Evolutionary conservation across 53 echinoderm and acorn worm genomes (phyloP).

Genomic region (Zoroaster sp.): DNA sequence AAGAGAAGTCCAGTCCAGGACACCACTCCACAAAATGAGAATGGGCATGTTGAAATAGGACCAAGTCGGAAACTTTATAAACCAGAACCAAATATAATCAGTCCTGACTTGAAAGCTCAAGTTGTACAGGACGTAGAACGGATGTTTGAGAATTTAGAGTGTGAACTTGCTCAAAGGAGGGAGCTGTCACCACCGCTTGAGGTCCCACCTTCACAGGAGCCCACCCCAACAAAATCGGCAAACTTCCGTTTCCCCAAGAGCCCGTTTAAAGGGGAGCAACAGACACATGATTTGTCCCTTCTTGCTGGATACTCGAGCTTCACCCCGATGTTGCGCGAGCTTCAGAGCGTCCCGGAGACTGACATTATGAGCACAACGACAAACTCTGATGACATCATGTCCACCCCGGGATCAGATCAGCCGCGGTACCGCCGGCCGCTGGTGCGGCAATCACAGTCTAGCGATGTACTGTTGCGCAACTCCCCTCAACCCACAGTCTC

Average conservation of each 20-base stretch:
- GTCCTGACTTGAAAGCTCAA: constrained; percentile 56
- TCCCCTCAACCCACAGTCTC: constrained; percentile 42
- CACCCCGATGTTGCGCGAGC: constrained; percentile 80
- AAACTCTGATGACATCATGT: constrained; percentile 57
- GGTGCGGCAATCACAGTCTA: constrained; percentile 58
- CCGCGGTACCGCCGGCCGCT: constrained; percentile 46
- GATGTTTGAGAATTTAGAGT: constrained; percentile 92
- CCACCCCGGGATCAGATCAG: constrained; percentile 35
- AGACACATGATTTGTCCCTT: constrained; percentile 87
- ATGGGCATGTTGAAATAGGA: neutral
- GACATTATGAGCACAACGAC: constrained; percentile 63
- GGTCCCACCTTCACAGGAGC: constrained; percentile 29
- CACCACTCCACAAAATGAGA: neutral
- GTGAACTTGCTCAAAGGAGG: constrained; percentile 70
- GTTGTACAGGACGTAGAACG: constrained; percentile 72
- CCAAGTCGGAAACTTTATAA: neutral
- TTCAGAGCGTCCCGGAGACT: constrained; percentile 76
- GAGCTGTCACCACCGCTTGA: constrained; percentile 14
- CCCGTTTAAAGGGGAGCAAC: constrained; percentile 74
- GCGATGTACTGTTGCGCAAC: constrained; percentile 59
- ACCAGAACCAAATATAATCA: constrained; percentile 51
- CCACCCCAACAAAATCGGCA: neutral
- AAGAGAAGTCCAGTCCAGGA: neutral
- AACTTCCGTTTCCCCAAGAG: constrained; percentile 59
- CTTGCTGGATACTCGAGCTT: constrained; percentile 94